A percentile compares a stretch with the other conserved stretches of the same genome.
phyloP scores from a whole-genome alignment of 2,888 invertebrate species.

The Labia minor region DNA sequence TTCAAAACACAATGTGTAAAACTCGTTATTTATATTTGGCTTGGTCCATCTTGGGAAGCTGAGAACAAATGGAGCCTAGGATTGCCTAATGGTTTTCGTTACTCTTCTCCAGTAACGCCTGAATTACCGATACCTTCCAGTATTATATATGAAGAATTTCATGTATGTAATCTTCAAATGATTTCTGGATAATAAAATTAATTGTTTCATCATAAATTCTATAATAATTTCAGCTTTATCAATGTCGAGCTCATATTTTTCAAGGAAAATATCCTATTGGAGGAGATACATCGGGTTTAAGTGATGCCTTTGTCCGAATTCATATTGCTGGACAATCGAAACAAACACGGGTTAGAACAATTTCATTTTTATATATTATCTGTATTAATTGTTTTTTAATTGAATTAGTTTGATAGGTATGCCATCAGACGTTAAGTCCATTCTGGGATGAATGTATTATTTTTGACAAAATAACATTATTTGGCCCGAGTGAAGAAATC shows the following conservation, averaged over 20 bases:
- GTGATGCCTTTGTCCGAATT: slow-evolving; percentile 42
- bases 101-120: not conserved
- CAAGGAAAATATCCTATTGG: slow-evolving; percentile 53
- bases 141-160: not conserved
- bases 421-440: slow-evolving; percentile 43
- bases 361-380: slow-evolving; percentile 9
- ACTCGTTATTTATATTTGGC: not conserved
- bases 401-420: slow-evolving; percentile 30
- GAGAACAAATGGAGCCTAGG: not conserved
- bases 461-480: slow-evolving; percentile 37
- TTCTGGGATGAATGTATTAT: slow-evolving; percentile 50
- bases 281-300: slow-evolving; percentile 41
- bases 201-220: not conserved
- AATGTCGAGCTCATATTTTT: slow-evolving; percentile 53
- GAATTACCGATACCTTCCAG: not conserved
- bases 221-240: slow-evolving; percentile 41
- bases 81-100: not conserved
- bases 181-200: not conserved
- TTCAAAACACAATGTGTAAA: not conserved
- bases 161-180: not conserved
- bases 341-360: slow-evolving; percentile 32
- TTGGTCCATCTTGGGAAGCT: not conserved
- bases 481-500: slow-evolving; percentile 35
- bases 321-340: not conserved
- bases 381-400: slow-evolving; percentile 16